Evolutionary conservation across 2,113 vertebrate genomes (phyloP), one percentile per base, ranked within the genome.

Genomic region (Pseudolaguvia tuberculata): DNA sequence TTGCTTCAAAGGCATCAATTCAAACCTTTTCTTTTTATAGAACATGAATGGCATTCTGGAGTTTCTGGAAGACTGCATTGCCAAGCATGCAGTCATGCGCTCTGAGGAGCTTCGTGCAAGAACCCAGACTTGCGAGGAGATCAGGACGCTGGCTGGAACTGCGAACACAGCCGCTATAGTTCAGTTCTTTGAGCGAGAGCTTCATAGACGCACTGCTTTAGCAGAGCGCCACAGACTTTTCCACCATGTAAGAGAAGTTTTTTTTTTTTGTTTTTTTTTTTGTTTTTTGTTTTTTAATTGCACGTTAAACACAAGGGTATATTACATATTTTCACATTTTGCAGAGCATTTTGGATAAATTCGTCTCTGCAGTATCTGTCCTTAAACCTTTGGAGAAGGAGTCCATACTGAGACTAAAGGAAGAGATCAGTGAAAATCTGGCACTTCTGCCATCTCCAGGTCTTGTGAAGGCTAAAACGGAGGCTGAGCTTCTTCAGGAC

Each of bases 361-460:
- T 82, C 2, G 17, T 52, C 5, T 39, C 65, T 27, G 56, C 53
- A 11, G 42, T 65, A n/a, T 11, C n/a, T 0, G 35, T 21, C 14
- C 74, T 84, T 15, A 53, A 65, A 47, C 15, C 55, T 0, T 20
- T 55, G 2, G 63, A 72, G 23, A 25, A 70, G 0, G 23, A 82
- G 3, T 21, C 58, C 23, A 74, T 63, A 23, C 79, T 67, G 21
- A 61, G 53, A 2, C 39, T 91, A 15, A 29, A 23, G n/a, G 79
- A 87, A 4, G 86, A 85, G 78, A 80, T 61, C 25, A 78, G 82
- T 21, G 87, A 84, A 67, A 86, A 25, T 6, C 45, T 42, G 10
- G 70, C 83, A 3, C 77, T 91, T 83, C 82, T 89, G 57, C 76
- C 82, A 13, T 62, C 42, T 0, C 61, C 76, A n/a, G 68, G 85